Base-by-base conservation (phyloP, 2,797 vertebrate genomes). In the Crypturellus tataupa region DNA sequence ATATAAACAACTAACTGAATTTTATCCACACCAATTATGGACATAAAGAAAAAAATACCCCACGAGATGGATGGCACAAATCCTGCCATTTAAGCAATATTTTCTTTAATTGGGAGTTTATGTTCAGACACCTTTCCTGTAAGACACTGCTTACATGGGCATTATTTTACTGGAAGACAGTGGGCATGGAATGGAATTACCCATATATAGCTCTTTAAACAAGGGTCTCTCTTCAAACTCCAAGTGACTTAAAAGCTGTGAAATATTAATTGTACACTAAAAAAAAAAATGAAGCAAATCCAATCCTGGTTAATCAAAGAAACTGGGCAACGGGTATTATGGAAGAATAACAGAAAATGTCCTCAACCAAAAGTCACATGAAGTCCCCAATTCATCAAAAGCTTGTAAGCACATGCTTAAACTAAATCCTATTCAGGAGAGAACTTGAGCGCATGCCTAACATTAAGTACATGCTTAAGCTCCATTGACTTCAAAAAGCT, bases 11-110 rank as follows among this genome's bases (percentile, higher is more conserved):
- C 98, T 98, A 98, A 98, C 98, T 97, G 99, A 98, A 98, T 98
- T 99, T 98, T 98, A 98, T 98, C 99, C 99, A 97, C 97, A 98
- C 99, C 99, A 99, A 99, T 99, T 99, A 99, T 99, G 99, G 99
- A 99, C 98, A 94, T 98, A 98, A 98, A 93, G 93, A 98, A 97
- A 98, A 93, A 90, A 90, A 90, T 92, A 65, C 53, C 1, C 20
- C 73, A 24, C 19, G 95, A 79, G 96, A 93, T 91, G 89, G 80
- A 97, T 85, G 92, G 94, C 91, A 90, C 88, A 93, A 97, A 95
- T 94, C 92, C 93, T 95, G 81, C 97, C 92, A 96, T 96, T 97
- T 97, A 91, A 94, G 93, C 93, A 85, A 76, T 91, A 87, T 96
- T 96, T 94, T 96, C 98, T 98, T 96, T 95, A 96, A 97, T 97